Evolutionary conservation across 2,797 vertebrate genomes (phyloP).

Genomic region (Smutsia temminckii): DNA sequence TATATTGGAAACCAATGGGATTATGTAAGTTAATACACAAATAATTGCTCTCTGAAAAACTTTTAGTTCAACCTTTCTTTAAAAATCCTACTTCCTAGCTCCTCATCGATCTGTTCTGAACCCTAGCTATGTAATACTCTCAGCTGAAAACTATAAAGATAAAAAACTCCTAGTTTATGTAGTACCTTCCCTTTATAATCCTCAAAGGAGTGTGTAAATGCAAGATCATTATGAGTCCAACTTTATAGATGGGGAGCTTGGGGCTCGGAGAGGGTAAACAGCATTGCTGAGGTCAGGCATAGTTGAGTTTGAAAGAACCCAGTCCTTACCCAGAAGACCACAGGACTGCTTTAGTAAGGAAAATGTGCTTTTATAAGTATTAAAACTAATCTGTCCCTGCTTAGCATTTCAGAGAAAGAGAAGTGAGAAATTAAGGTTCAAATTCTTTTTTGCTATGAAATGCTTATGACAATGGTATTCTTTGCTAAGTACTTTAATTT

Average conservation of each 20-base stretch:
- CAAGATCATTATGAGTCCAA: constrained; percentile 33
- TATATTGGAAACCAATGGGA: background rate
- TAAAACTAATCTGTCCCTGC: constrained; percentile 42
- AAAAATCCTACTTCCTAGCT: constrained; percentile 37
- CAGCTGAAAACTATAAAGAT: constrained; percentile 47
- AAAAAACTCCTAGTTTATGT: constrained; percentile 55
- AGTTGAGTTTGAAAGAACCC: constrained; percentile 24
- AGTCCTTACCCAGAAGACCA: constrained; percentile 43
- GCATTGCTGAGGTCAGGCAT: background rate
- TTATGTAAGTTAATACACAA: constrained; percentile 43
- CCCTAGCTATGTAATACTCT: constrained; percentile 21
- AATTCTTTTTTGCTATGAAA: constrained; percentile 42
- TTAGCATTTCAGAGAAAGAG: constrained; percentile 46
- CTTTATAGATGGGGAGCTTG: constrained; percentile 50
- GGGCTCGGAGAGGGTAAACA: constrained; percentile 35
- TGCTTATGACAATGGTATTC: constrained; percentile 61
- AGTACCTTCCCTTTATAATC: constrained; percentile 58
- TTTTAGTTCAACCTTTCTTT: constrained; percentile 57
- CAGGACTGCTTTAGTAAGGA: background rate
- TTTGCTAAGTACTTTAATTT: constrained; percentile 71
- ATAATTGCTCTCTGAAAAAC: constrained; percentile 41
- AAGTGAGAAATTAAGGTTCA: constrained; percentile 51
- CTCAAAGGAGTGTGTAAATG: constrained; percentile 56
- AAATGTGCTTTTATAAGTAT: constrained; percentile 29
- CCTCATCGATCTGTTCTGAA: constrained; percentile 58